phyloP scores from a whole-genome alignment of 2,888 invertebrate genomes.

The Timema podura region DNA sequence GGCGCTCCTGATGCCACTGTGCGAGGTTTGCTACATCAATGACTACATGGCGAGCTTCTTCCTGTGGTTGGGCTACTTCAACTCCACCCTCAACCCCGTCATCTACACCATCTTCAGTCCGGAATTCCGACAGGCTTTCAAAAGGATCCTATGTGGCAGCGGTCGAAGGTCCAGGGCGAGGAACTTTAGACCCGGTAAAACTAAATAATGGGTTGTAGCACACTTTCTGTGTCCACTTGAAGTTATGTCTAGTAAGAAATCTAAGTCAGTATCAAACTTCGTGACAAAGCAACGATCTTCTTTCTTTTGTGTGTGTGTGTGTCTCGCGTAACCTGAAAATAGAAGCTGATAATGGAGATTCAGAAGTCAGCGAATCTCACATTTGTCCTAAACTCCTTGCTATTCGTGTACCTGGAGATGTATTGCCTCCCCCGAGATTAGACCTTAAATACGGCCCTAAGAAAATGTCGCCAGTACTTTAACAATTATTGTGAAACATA shows the following conservation, averaged over 20 bases:
- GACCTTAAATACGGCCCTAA: background rate
- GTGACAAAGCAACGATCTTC: background rate
- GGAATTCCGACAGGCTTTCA: conserved; percentile 86
- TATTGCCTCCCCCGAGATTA: no score
- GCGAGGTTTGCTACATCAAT: conserved; percentile 62
- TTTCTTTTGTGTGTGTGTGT: no score
- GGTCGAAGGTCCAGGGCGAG: conserved; percentile 40
- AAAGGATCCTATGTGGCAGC: conserved; percentile 72
- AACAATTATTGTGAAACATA: background rate
- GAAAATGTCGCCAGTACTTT: background rate
- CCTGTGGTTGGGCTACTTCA: conserved; percentile 89
- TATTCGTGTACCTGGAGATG: no score
- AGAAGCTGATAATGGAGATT: no score
- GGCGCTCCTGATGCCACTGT: conserved; percentile 80
- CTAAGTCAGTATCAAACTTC: background rate
- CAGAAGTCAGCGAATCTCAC: no score
- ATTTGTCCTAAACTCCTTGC: no score
- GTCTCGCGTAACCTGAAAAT: no score
- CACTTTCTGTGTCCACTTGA: no score
- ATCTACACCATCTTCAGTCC: conserved; percentile 93
- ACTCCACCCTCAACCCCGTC: conserved; percentile 86
- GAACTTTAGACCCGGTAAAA: conserved; percentile 34
- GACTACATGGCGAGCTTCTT: conserved; percentile 71
- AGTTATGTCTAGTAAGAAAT: background rate
- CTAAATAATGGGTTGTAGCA: conserved; percentile 26